A percentile compares a stretch with the other conserved stretches of the same genome.
Conservation (phyloP, 30 jellyfish, hydroid and myxozoan species). For the Hydra vulgaris region DNA sequence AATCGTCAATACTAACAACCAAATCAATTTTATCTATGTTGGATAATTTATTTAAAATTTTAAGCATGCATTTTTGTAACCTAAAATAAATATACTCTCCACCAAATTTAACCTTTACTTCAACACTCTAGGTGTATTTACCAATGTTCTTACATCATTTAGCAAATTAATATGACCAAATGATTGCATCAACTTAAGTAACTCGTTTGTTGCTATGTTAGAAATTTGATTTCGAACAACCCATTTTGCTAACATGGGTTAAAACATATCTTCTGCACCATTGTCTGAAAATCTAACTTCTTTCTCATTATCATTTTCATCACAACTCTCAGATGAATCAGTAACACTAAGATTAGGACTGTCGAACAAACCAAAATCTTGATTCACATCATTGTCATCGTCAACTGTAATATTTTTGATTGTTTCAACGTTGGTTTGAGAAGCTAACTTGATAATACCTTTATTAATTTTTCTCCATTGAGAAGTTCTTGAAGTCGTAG, state of each 20-base stretch:
- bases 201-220: neutral
- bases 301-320: neutral
- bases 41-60: neutral
- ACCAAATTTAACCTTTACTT: conserved; percentile 5
- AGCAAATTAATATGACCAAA: neutral
- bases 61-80: neutral
- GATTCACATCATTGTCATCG: neutral
- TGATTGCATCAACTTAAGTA: neutral
- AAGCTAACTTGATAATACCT: too few species aligned
- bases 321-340: neutral
- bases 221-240: conserved; percentile 3
- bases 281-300: neutral
- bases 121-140: conserved; percentile 18
- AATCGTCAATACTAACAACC: conserved; percentile 11
- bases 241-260: conserved; percentile 8
- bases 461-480: too few species aligned
- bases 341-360: neutral
- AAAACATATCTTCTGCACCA: neutral
- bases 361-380: neutral
- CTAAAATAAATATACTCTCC: conserved; percentile 11
- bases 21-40: neutral
- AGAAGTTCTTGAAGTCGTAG: too few species aligned
- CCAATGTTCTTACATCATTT: conserved; percentile 26
- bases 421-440: too few species aligned
- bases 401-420: neutral